Percentiles rank a stretch among this genome's conserved stretches.
Evolutionary conservation across 2,113 vertebrate species (phyloP).

Genomic region (Epinephelus cyanopodus): DNA sequence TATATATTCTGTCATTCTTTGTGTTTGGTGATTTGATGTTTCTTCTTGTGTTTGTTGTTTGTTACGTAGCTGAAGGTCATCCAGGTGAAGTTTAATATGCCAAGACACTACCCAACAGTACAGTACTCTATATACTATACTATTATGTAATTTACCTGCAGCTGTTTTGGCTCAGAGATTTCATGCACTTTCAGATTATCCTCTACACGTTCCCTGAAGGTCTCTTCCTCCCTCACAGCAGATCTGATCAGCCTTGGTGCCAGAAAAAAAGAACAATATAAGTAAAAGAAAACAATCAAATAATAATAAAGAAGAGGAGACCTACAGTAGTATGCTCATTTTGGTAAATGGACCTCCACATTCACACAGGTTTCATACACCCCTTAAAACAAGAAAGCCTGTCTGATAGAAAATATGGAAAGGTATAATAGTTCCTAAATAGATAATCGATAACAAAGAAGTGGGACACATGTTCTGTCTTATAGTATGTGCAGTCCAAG

Average conservation of each 20-base stretch:
- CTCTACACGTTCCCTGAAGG: background rate
- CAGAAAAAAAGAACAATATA: background rate
- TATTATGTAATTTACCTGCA: constrained; percentile 35
- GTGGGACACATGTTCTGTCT: background rate
- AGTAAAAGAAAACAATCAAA: background rate
- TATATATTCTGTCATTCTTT: background rate
- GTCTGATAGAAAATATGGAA: no score
- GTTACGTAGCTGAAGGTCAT: background rate
- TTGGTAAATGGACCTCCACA: no score
- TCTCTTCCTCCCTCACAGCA: constrained; percentile 48
- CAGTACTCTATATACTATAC: background rate
- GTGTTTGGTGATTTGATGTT: background rate
- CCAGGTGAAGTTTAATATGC: background rate
- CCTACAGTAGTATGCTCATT: no score
- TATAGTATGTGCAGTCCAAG: no score
- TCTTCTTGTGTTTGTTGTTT: background rate
- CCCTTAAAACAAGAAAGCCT: no score
- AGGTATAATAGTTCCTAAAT: no score
- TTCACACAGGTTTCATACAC: no score
- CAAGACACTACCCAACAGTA: background rate
- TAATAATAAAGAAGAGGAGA: background rate
- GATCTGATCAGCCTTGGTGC: constrained; percentile 64
- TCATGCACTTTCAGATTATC: background rate
- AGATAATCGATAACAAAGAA: background rate
- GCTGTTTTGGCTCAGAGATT: constrained; percentile 60